These are phyloP conservation scores for Eueremaeus valkanovi DNA, from an alignment of 2,888 invertebrate species.

Conservation along the genomic window DNA sequence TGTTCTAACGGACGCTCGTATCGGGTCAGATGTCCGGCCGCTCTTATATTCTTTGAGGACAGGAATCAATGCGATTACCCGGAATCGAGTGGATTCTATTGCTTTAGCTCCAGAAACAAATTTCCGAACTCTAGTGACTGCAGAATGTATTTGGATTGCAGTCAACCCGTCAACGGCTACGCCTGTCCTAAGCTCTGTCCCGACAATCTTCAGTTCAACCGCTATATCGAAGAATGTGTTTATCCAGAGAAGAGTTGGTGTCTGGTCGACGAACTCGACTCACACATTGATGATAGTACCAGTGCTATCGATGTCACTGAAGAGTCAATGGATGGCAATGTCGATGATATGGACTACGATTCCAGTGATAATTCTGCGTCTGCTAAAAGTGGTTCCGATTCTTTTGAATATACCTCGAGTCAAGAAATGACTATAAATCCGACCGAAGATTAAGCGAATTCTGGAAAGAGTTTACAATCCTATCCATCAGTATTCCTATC, in stretches of 20 bases:
- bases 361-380: too few species aligned
- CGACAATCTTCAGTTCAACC: not conserved
- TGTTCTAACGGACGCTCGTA: not conserved
- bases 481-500: too few species aligned
- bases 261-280: not conserved
- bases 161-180: not conserved
- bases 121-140: conserved; percentile 7
- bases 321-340: too few species aligned
- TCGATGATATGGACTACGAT: not conserved
- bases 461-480: too few species aligned
- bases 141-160: conserved; percentile 1
- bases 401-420: too few species aligned
- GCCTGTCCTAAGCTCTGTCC: conserved; percentile 8
- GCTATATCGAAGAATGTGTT: conserved; percentile 8
- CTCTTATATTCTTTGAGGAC: not conserved
- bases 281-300: not conserved
- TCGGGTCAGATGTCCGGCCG: not conserved
- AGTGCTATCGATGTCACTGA: not conserved
- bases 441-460: too few species aligned
- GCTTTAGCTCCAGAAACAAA: not conserved
- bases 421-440: too few species aligned
- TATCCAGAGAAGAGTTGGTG: conserved; percentile 1
- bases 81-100: not conserved
- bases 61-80: not conserved
- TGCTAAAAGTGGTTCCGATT: too few species aligned